Conservation (phyloP, 2,888 invertebrate genomes). For the Camponotus fellah region DNA sequence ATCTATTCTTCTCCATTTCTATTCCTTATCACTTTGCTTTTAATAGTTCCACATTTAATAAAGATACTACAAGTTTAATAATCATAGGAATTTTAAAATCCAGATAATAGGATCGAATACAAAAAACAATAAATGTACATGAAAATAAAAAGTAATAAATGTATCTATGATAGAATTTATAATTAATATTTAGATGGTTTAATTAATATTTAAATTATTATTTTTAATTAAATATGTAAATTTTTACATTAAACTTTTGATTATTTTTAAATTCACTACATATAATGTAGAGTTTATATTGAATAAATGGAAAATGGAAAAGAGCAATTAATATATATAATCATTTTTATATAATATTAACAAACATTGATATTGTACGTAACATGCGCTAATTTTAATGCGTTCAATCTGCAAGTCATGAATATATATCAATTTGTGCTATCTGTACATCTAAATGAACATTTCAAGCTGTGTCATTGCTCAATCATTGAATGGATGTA, state of each 20-base stretch:
- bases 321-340: slow-evolving; percentile 32
- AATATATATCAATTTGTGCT: slow-evolving; percentile 42
- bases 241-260: background rate
- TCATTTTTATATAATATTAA: slow-evolving; percentile 37
- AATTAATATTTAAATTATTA: background rate
- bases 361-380: slow-evolving; percentile 4
- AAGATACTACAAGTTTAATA: background rate
- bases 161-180: background rate
- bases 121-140: background rate
- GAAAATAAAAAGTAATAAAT: background rate
- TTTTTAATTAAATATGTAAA: slow-evolving; percentile 2
- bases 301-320: background rate
- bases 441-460: slow-evolving; percentile 50
- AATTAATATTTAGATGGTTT: background rate
- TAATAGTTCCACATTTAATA: background rate
- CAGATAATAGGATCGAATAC: background rate
- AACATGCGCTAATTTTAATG: slow-evolving; percentile 43
- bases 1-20: background rate
- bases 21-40: background rate
- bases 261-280: background rate
- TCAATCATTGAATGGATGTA: slow-evolving; percentile 35
- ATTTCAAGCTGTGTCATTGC: slow-evolving; percentile 48
- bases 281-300: background rate
- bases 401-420: slow-evolving; percentile 41
- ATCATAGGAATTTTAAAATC: background rate